Evolutionary conservation across 1,140 invertebrate species (phyloP), one percentile per base, ranked within the genome.

Genomic region (Rhopalosiphum maidis): DNA sequence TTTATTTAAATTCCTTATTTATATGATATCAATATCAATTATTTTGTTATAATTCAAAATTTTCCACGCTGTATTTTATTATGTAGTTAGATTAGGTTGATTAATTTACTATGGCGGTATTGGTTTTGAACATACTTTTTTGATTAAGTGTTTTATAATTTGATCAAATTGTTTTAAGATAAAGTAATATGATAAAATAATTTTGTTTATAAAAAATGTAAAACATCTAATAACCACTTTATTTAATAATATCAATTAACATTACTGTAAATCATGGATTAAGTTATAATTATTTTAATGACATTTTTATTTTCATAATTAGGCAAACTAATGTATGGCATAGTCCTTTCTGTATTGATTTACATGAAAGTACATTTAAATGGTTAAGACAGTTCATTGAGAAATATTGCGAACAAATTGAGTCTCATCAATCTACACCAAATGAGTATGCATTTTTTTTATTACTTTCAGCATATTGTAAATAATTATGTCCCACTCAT

Each of bases 261-360:
- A 25, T 55, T 0, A 30, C 8, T 30, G 8, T 60, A 60, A 1
- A 11, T 9, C 8, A 60, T 11, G 9, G 55, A 8, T 18, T 77
- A 30, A 46, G 8, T 86, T 48, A 6, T n/a, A 23, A 22, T 87
- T 87, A 48, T 35, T 37, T 37, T 55, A 89, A 89, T 35, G n/a
- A 55, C 25, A 88, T 89, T 83, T 55, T 25, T 23, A 22, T 68
- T 60, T 90, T 6, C 30, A 21, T 46, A 43, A 90, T 30, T 55
- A 93, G 91, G 21, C 91, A 93, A 93, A 93, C 91, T 86, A 93
- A 93, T 86, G 91, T 94, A 90, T 94, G 55, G 95, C 96, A 96
- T 94, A 95, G 96, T 86, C 96, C 96, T 23, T 97, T 97, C 94
- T 97, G 96, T 95, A 95, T 97, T 51, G 96, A 97, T 94, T 95